These are phyloP conservation scores for Terrapene triunguis DNA, from an alignment of 2,113 vertebrate species.

Conservation along the genomic window DNA sequence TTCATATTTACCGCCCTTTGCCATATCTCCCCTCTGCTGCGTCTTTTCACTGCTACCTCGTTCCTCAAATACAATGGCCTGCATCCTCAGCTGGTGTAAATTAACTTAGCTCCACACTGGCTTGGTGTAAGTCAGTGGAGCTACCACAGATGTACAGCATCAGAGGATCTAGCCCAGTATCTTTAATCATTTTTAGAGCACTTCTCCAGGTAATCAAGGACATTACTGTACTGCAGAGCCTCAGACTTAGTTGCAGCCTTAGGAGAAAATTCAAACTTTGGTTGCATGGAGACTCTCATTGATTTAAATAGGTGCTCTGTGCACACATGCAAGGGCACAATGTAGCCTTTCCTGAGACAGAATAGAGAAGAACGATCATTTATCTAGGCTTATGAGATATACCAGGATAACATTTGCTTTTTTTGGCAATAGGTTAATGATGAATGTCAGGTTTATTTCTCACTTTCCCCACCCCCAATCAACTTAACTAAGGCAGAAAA, in stretches of 20 bases:
- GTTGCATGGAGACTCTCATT: not conserved
- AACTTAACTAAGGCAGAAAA: not conserved
- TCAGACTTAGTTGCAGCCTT: not conserved
- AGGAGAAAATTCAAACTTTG: not conserved
- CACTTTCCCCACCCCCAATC: not conserved
- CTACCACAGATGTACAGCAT: slow-evolving; percentile 25
- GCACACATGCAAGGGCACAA: not conserved
- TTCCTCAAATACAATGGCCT: slow-evolving; percentile 11
- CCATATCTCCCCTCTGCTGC: slow-evolving; percentile 10
- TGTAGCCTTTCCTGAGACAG: not conserved
- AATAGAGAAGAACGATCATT: not conserved
- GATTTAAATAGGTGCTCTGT: not conserved
- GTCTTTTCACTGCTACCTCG: not conserved
- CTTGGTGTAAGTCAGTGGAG: slow-evolving; percentile 46
- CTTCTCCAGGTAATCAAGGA: slow-evolving; percentile 45
- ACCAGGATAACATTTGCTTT: not conserved
- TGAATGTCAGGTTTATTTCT: not conserved
- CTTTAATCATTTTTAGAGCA: slow-evolving; percentile 47
- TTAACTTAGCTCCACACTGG: slow-evolving; percentile 26
- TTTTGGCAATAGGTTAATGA: not conserved
- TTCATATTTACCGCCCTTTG: slow-evolving; percentile 34
- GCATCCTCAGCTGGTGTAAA: slow-evolving; percentile 30
- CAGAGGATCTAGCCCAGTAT: slow-evolving; percentile 34
- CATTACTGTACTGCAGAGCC: not conserved
- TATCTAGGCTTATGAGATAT: not conserved